A percentile compares a stretch with the other conserved stretches of the same genome.
Conservation (phyloP, 2,797 vertebrate species). For the Sciurus carolinensis region DNA sequence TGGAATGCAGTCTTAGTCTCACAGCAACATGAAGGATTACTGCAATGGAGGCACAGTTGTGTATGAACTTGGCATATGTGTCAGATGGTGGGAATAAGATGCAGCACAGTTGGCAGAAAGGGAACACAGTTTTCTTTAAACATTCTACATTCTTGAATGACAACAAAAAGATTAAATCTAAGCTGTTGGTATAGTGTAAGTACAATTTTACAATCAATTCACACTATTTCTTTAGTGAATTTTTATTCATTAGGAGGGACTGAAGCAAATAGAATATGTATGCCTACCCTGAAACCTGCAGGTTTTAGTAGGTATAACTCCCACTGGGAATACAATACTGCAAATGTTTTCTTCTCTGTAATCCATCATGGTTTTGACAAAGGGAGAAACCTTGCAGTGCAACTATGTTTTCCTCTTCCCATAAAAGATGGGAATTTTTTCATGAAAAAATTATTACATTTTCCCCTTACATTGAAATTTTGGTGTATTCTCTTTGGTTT, state of each 20-base stretch:
- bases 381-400: background rate
- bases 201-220: background rate
- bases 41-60: background rate
- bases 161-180: background rate
- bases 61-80: background rate
- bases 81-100: background rate
- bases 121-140: background rate
- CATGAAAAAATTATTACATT: background rate
- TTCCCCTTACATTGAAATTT: background rate
- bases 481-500: background rate
- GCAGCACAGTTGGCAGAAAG: background rate
- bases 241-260: background rate
- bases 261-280: background rate
- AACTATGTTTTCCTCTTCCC: background rate
- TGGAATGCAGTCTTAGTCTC: background rate
- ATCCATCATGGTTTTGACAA: background rate
- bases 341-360: background rate
- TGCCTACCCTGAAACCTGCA: background rate
- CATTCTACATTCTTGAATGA: background rate
- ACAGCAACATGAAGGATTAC: too few species aligned
- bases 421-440: background rate
- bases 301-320: background rate
- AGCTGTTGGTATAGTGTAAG: background rate
- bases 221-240: background rate
- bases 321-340: background rate